A percentile compares a stretch with the other conserved stretches of the same genome.
These are phyloP conservation scores for Pachymerium ferrugineum DNA, from an alignment of 2,888 invertebrate genomes.

Conservation along the genomic window DNA sequence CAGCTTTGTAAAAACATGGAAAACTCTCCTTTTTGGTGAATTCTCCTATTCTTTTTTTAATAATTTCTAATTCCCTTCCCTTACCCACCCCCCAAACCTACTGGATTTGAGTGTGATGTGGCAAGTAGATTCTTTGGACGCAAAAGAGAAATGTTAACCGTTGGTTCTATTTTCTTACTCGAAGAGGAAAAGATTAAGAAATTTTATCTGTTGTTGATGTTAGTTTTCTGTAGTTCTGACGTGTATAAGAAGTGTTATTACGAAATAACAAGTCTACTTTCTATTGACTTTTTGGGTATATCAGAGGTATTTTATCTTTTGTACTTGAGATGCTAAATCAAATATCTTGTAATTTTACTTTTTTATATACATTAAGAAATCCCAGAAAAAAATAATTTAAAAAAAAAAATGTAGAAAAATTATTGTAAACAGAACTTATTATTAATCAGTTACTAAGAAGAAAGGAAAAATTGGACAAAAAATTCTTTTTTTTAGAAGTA, in stretches of 20 bases:
- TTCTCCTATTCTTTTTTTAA: no score
- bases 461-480: constrained; percentile 3
- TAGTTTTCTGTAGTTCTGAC: constrained; percentile 24
- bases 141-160: constrained; percentile 5
- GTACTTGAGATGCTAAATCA: constrained; percentile 30
- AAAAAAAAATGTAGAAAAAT: constrained; percentile 27
- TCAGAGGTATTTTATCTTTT: constrained; percentile 33
- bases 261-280: constrained; percentile 29
- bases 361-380: constrained; percentile 29
- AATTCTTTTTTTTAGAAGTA: neutral
- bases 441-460: neutral
- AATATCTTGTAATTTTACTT: constrained; percentile 31
- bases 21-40: no score
- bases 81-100: neutral
- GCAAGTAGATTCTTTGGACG: neutral
- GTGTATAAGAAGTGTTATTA: constrained; percentile 27
- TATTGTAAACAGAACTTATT: constrained; percentile 13
- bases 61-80: no score
- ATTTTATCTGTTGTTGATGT: constrained; percentile 27
- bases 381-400: constrained; percentile 11
- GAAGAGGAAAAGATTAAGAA: constrained; percentile 7
- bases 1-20: neutral
- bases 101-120: neutral
- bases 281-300: constrained; percentile 32
- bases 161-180: constrained; percentile 9